These are phyloP conservation scores for Nomada fucata DNA, from an alignment of 2,888 invertebrate species.

Conservation along the genomic window DNA sequence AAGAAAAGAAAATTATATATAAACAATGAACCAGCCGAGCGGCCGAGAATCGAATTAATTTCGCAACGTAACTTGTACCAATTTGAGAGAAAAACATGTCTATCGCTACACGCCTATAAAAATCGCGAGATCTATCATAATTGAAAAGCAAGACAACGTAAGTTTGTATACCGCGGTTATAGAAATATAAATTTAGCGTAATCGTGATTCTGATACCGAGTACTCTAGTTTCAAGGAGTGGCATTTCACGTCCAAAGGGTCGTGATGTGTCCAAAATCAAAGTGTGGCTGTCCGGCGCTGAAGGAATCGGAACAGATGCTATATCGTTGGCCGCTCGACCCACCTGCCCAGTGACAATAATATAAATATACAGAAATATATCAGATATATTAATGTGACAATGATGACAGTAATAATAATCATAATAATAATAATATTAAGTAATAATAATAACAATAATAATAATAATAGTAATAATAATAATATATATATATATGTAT, in stretches of 20 bases:
- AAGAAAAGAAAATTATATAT: conserved; percentile 65
- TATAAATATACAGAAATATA: conserved; percentile 71
- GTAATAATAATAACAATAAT: conserved; percentile 69
- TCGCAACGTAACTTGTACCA: conserved; percentile 24
- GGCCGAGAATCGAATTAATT: conserved; percentile 65
- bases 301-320: conserved; percentile 63
- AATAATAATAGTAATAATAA: conserved; percentile 67
- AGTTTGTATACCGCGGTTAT: conserved; percentile 31
- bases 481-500: conserved; percentile 61
- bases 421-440: conserved; percentile 64
- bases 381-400: conserved; percentile 64
- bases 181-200: conserved; percentile 56
- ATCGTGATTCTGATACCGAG: conserved; percentile 62
- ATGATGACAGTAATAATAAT: conserved; percentile 71
- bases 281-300: conserved; percentile 57
- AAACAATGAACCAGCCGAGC: conserved; percentile 73
- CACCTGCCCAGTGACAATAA: conserved; percentile 76
- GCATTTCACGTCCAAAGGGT: conserved; percentile 64
- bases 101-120: conserved; percentile 8
- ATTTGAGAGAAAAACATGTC: conserved; percentile 31
- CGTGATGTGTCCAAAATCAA: conserved; percentile 65
- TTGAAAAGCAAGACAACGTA: conserved; percentile 31
- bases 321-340: conserved; percentile 78
- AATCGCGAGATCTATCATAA: conserved; percentile 30
- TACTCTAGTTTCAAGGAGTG: conserved; percentile 60